Conservation (phyloP, 1,140 invertebrate species). For the Drosophila santomea region DNA sequence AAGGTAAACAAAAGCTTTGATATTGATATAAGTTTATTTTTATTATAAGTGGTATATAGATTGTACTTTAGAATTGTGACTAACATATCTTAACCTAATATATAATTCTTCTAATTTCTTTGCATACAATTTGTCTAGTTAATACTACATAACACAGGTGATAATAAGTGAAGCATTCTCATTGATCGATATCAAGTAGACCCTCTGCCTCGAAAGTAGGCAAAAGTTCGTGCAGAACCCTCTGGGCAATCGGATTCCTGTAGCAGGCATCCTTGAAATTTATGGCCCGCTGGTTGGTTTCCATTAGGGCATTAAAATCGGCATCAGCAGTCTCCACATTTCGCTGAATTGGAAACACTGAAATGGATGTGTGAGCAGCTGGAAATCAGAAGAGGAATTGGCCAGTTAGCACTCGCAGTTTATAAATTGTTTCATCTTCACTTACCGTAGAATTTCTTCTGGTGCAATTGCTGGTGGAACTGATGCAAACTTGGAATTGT, state of each 20-base stretch:
- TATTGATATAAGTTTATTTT: background rate
- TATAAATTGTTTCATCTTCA: background rate
- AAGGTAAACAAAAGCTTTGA: background rate
- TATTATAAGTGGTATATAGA: background rate
- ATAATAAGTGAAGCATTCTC: background rate
- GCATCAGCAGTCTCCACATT: slow-evolving; percentile 77
- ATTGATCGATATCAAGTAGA: slow-evolving; percentile 74
- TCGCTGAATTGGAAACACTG: slow-evolving; percentile 62
- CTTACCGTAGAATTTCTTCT: slow-evolving; percentile 78
- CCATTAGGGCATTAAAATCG: slow-evolving; percentile 77
- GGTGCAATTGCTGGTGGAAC: slow-evolving; percentile 63
- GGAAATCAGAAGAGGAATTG: background rate
- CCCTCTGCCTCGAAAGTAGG: slow-evolving; percentile 66
- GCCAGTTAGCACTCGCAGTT: background rate
- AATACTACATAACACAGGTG: slow-evolving; percentile 8
- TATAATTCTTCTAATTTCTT: background rate
- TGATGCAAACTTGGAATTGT: slow-evolving; percentile 70
- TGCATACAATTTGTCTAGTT: background rate
- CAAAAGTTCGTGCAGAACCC: slow-evolving; percentile 52
- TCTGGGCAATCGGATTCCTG: slow-evolving; percentile 52
- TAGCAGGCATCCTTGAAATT: slow-evolving; percentile 73
- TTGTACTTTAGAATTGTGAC: background rate
- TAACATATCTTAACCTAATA: slow-evolving; percentile 11
- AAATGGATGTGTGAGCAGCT: slow-evolving; percentile 69
- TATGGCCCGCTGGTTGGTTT: slow-evolving; percentile 60